Evolutionary conservation across 2,797 vertebrate genomes (phyloP).

Genomic region (Paramormyrops hopkinsi): DNA sequence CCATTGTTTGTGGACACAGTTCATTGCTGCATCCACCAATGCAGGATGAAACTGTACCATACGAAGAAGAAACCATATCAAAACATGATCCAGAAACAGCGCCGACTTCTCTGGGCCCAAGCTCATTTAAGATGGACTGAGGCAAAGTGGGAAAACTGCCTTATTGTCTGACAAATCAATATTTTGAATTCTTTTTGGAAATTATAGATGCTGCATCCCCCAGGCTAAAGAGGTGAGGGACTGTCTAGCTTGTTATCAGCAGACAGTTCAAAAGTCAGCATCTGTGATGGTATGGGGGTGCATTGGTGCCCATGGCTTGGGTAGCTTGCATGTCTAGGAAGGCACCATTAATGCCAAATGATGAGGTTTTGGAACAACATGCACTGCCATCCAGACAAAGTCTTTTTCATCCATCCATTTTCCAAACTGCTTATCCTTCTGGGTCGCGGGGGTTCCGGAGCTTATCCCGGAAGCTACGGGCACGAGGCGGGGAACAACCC

Average conservation of each 20-base stretch:
- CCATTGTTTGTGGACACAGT: background rate
- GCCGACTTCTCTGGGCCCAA: background rate
- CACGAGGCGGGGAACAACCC: no score
- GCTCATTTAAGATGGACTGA: background rate
- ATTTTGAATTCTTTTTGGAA: background rate
- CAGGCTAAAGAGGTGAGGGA: background rate
- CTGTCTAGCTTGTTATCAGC: background rate
- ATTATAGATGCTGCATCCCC: background rate
- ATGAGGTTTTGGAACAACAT: background rate
- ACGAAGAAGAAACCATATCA: background rate
- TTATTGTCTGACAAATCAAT: background rate
- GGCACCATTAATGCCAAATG: background rate
- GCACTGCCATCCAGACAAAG: background rate
- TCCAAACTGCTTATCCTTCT: no score
- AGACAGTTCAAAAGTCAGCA: background rate
- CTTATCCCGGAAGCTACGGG: no score
- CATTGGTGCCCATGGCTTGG: background rate
- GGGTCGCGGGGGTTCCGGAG: no score
- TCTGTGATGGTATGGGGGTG: background rate
- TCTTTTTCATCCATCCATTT: background rate
- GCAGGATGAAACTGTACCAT: background rate
- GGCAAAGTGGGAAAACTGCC: background rate
- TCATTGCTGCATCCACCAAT: background rate
- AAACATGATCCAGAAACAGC: background rate
- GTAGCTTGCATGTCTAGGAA: background rate